Base-by-base conservation (phyloP, 1,140 invertebrate species). In the Heliconius eleuchia region DNA sequence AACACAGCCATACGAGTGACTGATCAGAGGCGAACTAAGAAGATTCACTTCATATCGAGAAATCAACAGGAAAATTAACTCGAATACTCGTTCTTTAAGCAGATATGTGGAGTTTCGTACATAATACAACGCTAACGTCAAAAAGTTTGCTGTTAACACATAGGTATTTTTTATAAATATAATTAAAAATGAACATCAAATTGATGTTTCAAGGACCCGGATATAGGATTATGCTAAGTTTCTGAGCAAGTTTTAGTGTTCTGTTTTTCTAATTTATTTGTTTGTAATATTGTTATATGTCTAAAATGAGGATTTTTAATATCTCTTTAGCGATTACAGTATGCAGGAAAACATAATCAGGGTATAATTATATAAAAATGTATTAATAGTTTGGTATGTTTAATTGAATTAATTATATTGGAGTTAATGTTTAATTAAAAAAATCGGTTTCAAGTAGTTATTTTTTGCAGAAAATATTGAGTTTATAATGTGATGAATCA, bases 41-140 rank as follows among this genome's bases (percentile, higher is more conserved):
- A 84, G 83, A 82, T 80, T 80, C 80, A 80, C 72, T 75, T 74
- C 55, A 27, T 76, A 72, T 76, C 76, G 73, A 76, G 70, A 76
- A 50, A 76, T 79, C 46, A 81, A 84, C 83, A 84, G 83, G 83
- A 84, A 80, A 79, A 79, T 70, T 50, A 74, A 50, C 74, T 80
- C 78, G 74, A 30, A 73, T 79, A 74, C 78, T 71, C 73, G 78
- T 74, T 74, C n/a, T 66, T 66, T 66, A 66, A 27, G 23, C 60
- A 27, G 60, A 66, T 30, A 66, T 9, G 55, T 66, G 60, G 27
- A 30, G 60, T 30, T 66, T 66, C 23, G 11, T 66, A 66, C 60
- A 66, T 66, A 66, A 30, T 66, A 27, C 60, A 27, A 66, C 27
- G 27, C 23, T 66, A 66, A 66, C 60, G 60, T 66, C 60, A 30